A percentile compares a stretch with the other conserved stretches of the same genome.
These are phyloP conservation scores for Otis tarda DNA, from an alignment of 2,113 vertebrate species.

Conservation along the genomic window DNA sequence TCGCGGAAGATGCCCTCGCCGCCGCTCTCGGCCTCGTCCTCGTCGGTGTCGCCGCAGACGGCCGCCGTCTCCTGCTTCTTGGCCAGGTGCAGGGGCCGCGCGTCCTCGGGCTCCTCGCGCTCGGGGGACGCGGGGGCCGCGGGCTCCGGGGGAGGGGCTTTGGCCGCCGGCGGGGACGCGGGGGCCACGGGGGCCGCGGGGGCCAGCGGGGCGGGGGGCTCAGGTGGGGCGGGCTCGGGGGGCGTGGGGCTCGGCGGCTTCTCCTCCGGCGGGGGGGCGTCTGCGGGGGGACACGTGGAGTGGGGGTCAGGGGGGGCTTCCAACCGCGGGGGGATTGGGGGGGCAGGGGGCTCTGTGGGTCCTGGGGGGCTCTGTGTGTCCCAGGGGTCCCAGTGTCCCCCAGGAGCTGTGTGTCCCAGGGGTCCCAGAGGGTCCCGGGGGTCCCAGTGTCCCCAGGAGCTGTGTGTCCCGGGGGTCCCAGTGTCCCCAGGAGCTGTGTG, in stretches of 20 bases:
- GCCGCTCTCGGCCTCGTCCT: conserved; percentile 88
- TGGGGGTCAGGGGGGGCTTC: background rate
- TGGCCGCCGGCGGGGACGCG: background rate
- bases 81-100: conserved; percentile 84
- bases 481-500: too few species aligned
- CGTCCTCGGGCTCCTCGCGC: conserved; percentile 73
- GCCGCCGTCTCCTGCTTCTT: conserved; percentile 90
- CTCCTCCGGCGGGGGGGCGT: conserved; percentile 7
- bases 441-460: too few species aligned
- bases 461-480: background rate
- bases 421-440: too few species aligned
- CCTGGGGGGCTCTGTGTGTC: too few species aligned
- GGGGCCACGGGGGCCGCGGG: too few species aligned
- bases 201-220: background rate
- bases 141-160: conserved; percentile 3
- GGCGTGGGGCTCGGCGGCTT: background rate
- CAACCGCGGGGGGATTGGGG: too few species aligned
- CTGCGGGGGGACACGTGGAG: background rate
- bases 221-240: background rate
- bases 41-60: conserved; percentile 89
- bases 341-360: too few species aligned
- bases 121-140: conserved; percentile 44
- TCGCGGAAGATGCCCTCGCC: conserved; percentile 92
- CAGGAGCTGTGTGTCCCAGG: too few species aligned
- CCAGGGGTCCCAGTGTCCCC: background rate